Percentiles rank a stretch among this genome's conserved stretches.
Conservation (phyloP, 2,113 vertebrate species). For the Campylorhamphus procurvoides region DNA sequence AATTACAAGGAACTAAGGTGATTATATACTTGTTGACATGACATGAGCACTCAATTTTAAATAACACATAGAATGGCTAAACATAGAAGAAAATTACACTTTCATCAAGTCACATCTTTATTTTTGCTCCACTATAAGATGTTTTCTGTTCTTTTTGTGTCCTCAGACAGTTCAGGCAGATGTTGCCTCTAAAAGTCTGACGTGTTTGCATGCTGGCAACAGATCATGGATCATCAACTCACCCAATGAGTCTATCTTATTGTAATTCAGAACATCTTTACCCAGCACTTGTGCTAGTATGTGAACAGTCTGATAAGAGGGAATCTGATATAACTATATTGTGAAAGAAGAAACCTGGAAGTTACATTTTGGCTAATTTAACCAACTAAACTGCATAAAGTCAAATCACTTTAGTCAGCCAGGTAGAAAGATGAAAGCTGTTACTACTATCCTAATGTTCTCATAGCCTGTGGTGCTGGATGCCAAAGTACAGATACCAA, state of each 20-base stretch:
- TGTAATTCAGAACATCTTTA: conserved; percentile 6
- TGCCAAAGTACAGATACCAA: background rate
- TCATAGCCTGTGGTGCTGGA: background rate
- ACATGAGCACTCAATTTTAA: background rate
- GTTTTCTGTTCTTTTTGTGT: background rate
- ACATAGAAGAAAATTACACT: background rate
- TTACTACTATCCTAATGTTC: background rate
- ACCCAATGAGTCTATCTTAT: background rate
- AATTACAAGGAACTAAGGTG: background rate
- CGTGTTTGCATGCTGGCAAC: background rate
- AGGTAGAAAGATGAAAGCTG: background rate
- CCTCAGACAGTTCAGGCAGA: conserved; percentile 18
- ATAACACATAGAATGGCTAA: background rate
- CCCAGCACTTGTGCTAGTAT: background rate
- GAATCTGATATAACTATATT: background rate
- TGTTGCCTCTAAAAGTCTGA: conserved; percentile 17
- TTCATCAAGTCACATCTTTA: background rate
- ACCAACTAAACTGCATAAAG: background rate
- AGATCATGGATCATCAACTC: conserved; percentile 30
- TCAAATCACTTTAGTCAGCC: background rate
- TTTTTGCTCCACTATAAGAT: background rate
- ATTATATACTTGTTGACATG: background rate
- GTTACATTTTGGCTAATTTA: background rate
- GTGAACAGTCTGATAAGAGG: background rate
- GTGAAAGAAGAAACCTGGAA: background rate